These are phyloP conservation scores for Zoanthus sociatus DNA, from an alignment of 92 coral and sea anemone genomes.

Conservation along the genomic window DNA sequence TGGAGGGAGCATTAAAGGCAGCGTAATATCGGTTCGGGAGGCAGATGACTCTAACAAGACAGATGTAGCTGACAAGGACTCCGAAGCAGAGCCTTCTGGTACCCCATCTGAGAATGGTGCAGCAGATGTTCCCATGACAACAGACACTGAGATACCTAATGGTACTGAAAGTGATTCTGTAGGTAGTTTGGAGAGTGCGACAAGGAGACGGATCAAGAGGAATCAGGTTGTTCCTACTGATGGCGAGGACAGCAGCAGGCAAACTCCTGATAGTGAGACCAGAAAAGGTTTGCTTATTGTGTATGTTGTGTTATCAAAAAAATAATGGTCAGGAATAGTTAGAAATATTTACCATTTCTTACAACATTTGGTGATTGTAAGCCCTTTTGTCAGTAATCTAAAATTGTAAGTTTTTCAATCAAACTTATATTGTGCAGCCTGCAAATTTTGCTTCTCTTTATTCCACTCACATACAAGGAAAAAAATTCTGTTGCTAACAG, in stretches of 20 bases:
- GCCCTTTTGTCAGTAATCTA: too few species aligned
- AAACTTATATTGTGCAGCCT: too few species aligned
- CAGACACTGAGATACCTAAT: constrained; percentile 78
- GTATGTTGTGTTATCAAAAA: too few species aligned
- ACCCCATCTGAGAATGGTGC: constrained; percentile 77
- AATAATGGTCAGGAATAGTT: too few species aligned
- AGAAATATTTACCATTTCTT: too few species aligned
- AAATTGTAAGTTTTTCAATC: too few species aligned
- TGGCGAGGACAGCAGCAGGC: constrained; percentile 92
- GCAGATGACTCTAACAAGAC: constrained; percentile 80
- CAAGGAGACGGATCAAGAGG: constrained; percentile 79
- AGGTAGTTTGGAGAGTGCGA: constrained; percentile 84
- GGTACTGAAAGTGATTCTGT: constrained; percentile 91
- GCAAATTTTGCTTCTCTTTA: too few species aligned
- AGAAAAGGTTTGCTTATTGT: constrained; percentile 73
- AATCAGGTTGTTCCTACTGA: constrained; percentile 91
- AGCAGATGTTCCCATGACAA: constrained; percentile 78
- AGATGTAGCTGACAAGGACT: constrained; percentile 36
- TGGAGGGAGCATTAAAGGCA: constrained; percentile 72
- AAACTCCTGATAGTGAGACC: constrained; percentile 94
- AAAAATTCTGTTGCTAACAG: too few species aligned
- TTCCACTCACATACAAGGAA: too few species aligned
- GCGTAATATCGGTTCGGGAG: constrained; percentile 89
- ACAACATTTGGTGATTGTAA: too few species aligned
- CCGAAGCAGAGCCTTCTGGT: constrained; percentile 44